Evolutionary conservation across 2,888 invertebrate species (phyloP).

Genomic region (Leucania comma): DNA sequence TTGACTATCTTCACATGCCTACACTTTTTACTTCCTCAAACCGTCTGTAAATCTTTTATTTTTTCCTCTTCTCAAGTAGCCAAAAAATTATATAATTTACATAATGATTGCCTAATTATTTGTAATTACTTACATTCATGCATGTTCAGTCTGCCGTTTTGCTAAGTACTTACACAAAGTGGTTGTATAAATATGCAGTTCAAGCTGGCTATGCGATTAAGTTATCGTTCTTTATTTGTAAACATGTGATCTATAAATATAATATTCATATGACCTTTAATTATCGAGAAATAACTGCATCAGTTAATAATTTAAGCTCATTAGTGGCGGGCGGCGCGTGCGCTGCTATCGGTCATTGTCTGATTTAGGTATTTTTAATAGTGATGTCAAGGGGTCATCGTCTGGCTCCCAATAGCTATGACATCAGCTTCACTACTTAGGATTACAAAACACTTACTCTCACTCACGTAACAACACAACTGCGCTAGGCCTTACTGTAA

Average conservation of each 20-base stretch:
- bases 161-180: conserved; percentile 17
- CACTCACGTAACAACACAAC: conserved; percentile 83
- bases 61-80: conserved; percentile 50
- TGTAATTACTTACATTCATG: conserved; percentile 41
- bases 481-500: conserved; percentile 73
- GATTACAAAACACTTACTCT: conserved; percentile 88
- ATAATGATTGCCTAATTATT: conserved; percentile 41
- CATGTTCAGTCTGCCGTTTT: conserved; percentile 24
- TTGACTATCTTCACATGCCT: conserved; percentile 74
- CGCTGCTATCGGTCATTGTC: conserved; percentile 71
- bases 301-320: conserved; percentile 52
- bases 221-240: conserved; percentile 43
- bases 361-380: conserved; percentile 75
- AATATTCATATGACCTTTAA: conserved; percentile 51
- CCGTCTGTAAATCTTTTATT: conserved; percentile 57
- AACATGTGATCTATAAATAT: conserved; percentile 50
- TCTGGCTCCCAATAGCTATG: conserved; percentile 86
- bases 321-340: conserved; percentile 43
- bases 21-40: conserved; percentile 77
- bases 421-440: conserved; percentile 85
- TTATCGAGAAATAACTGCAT: conserved; percentile 51
- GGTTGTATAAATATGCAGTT: conserved; percentile 12
- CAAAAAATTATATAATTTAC: conserved; percentile 54
- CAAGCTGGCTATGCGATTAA: conserved; percentile 24
- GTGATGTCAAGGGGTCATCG: conserved; percentile 88